Evolutionary conservation across 2,113 vertebrate genomes (phyloP).

Genomic region (Todiramphus chloris): DNA sequence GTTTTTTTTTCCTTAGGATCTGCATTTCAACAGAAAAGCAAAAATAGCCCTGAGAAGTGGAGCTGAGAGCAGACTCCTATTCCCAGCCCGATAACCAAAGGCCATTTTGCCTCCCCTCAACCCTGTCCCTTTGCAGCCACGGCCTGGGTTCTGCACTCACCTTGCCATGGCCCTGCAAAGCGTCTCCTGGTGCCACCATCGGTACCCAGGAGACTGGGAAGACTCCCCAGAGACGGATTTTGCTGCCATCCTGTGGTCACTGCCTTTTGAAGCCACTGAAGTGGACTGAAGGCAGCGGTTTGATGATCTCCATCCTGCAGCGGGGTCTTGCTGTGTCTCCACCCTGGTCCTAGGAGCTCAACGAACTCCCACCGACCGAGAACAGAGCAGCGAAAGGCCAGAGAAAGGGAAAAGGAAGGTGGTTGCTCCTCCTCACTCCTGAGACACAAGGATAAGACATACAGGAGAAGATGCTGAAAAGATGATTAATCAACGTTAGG

Average conservation of each 20-base stretch:
- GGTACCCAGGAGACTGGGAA: not conserved
- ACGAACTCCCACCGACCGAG: not conserved
- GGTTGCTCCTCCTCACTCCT: not conserved
- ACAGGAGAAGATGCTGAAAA: not conserved
- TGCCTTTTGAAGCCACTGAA: not conserved
- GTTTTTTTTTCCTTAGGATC: not conserved
- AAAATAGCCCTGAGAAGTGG: not conserved
- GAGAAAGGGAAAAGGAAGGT: not conserved
- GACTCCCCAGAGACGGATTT: not conserved
- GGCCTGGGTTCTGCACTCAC: not conserved
- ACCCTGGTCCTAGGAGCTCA: not conserved
- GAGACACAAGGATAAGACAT: not conserved
- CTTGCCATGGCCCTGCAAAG: not conserved
- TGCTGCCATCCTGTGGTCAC: not conserved
- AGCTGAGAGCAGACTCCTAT: not conserved
- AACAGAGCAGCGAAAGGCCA: not conserved
- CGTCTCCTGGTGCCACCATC: not conserved
- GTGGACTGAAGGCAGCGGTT: not conserved
- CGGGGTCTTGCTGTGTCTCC: not conserved
- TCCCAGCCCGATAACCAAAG: not conserved
- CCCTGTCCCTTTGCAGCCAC: not conserved
- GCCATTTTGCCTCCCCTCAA: not conserved
- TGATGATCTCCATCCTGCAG: not conserved
- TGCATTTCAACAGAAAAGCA: not conserved
- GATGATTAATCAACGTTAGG: not conserved